Evolutionary conservation across 2,797 vertebrate species (phyloP).

Genomic region (Acipenser ruthenus): DNA sequence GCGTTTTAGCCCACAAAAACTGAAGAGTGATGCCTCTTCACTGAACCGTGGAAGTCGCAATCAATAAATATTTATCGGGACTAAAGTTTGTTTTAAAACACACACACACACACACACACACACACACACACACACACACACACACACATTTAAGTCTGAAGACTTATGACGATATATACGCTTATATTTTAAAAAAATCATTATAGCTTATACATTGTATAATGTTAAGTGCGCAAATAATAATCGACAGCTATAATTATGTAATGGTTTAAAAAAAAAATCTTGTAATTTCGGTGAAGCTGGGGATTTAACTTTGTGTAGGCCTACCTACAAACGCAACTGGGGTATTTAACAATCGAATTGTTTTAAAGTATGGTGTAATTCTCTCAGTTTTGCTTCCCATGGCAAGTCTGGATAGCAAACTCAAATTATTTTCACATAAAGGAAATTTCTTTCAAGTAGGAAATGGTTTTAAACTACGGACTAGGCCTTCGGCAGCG

Average conservation of each 20-base stretch:
- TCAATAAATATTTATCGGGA: slow-evolving; percentile 6
- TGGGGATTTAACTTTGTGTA: slow-evolving; percentile 11
- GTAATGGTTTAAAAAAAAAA: too few species aligned
- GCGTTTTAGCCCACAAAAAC: slow-evolving; percentile 17
- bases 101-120: too few species aligned
- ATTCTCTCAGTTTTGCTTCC: slow-evolving; percentile 17
- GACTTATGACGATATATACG: not conserved
- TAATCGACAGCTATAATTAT: too few species aligned
- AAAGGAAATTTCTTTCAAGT: not conserved
- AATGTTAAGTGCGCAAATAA: not conserved
- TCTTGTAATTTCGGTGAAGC: too few species aligned
- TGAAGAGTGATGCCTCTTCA: slow-evolving; percentile 18
- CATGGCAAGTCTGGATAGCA: not conserved
- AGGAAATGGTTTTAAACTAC: too few species aligned
- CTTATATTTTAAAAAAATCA: not conserved
- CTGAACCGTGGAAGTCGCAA: not conserved
- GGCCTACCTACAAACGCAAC: slow-evolving; percentile 6
- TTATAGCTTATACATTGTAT: not conserved
- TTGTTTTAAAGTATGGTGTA: slow-evolving; percentile 18
- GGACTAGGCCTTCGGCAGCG: too few species aligned
- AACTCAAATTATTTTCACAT: not conserved
- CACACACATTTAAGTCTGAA: too few species aligned
- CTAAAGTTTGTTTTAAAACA: not conserved
- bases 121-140: too few species aligned
- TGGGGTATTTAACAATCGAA: slow-evolving; percentile 15